Evolutionary conservation across 2,888 invertebrate species (phyloP), one percentile per base, ranked within the genome.

Genomic region (Smittia aterrima): DNA sequence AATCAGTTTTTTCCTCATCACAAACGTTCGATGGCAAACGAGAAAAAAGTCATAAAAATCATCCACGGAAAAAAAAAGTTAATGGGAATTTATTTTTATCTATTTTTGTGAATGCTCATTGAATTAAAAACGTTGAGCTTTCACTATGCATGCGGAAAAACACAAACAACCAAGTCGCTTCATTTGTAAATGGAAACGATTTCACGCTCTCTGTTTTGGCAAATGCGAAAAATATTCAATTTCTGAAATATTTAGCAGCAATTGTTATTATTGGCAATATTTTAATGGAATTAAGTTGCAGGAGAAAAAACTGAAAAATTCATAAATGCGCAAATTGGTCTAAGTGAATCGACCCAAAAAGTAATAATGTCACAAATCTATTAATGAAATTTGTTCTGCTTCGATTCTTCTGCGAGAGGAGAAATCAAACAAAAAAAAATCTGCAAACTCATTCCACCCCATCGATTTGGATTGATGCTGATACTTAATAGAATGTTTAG

Each of bases 341-440:
- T 67, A 32, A 66, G 67, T 67, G 40, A 24, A 18, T 67, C 24
- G 16, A 71, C 20, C 47, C 13, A 47, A 47, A 47, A 47, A 20
- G 16, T 68, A 27, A 66, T 66, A 66, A 66, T 27, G 66, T 27
- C 40, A 71, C 27, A 71, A 54, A 71, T 58, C 53, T 71, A 18
- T 71, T 71, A 71, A 71, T 32, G 32, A 20, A 71, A 71, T 71
- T 71, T 71, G 71, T 71, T 71, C 25, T 53, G 47, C 47, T 32
- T 38, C 71, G 47, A 18, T 71, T 53, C 71, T 11, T 54, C 27
- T n/a, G 24, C 41, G 16, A 71, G 71, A 16, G 27, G 4, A 9
- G 20, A 66, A 66, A 38, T 27, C 16, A 47, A 47, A 32, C 20
- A 47, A 18, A 20, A n/a, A n/a, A n/a, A 16, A 16, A 16, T n/a